Percentiles rank a stretch among this genome's conserved stretches.
Evolutionary conservation across 2,113 vertebrate genomes (phyloP).

Genomic region (Oreochromis aureus): DNA sequence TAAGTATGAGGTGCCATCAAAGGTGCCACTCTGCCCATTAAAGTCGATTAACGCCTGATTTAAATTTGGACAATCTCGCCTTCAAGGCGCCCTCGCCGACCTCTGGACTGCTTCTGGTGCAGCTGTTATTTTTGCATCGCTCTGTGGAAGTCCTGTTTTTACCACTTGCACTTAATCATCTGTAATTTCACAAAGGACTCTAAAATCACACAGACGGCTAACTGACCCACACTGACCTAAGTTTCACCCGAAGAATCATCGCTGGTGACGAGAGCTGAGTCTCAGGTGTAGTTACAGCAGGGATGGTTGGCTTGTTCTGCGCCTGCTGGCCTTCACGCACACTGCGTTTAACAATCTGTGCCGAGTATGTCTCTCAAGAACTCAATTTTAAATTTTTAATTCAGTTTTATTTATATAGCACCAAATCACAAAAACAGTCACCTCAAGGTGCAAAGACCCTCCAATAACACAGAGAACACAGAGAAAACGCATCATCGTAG

Average conservation of each 20-base stretch:
- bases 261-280: not conserved
- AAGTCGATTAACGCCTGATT: not conserved
- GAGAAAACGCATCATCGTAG: fast-evolving
- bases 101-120: not conserved
- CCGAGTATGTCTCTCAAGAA: not conserved
- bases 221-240: not conserved
- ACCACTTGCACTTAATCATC: not conserved
- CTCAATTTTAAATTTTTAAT: not conserved
- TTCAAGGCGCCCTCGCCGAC: not conserved
- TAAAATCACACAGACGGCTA: not conserved
- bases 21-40: not conserved
- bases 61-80: not conserved
- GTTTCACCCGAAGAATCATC: not conserved
- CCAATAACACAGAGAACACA: not conserved
- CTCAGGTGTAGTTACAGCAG: not conserved
- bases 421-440: not conserved
- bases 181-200: not conserved
- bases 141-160: not conserved
- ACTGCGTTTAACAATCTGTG: not conserved
- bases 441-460: not conserved
- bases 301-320: not conserved
- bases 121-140: not conserved
- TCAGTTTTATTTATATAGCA: not conserved
- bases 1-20: not conserved
- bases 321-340: not conserved